These are phyloP conservation scores for Ophioninae sp. DNA, from an alignment of 2,888 invertebrate species.

Conservation along the genomic window DNA sequence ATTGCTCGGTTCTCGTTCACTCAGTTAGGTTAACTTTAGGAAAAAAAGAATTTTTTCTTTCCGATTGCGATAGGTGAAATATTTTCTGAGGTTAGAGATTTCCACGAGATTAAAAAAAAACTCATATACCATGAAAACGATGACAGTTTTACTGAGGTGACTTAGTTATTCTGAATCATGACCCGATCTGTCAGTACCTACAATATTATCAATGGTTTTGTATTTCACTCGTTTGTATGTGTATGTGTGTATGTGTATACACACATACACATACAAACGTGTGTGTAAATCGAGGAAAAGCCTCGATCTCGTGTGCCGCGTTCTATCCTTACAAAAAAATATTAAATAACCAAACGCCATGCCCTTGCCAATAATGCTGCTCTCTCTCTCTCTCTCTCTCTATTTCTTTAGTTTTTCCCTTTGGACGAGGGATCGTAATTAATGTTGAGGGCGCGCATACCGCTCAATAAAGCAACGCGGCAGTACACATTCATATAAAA, in stretches of 20 bases:
- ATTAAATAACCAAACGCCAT: conserved; percentile 23
- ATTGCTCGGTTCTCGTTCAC: too few relatives aligned
- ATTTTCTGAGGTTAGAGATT: too few relatives aligned
- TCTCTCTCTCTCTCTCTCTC: conserved; percentile 8
- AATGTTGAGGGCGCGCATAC: conserved; percentile 13
- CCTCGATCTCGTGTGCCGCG: conserved; percentile 22
- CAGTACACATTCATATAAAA: conserved; percentile 66
- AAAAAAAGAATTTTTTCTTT: too few relatives aligned
- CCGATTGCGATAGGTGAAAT: too few relatives aligned
- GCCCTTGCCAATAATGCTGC: conserved; percentile 17
- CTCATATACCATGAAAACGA: too few relatives aligned
- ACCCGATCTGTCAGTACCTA: too few relatives aligned
- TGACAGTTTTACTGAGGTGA: too few relatives aligned
- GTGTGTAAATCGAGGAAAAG: conserved; percentile 29
- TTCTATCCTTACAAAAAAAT: conserved; percentile 11
- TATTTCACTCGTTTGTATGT: neutral
- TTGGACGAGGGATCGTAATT: conserved; percentile 1
- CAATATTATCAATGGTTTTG: too few relatives aligned
- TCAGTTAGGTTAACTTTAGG: too few relatives aligned
- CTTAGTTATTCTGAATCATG: too few relatives aligned
- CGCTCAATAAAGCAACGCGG: conserved; percentile 27
- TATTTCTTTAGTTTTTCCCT: neutral
- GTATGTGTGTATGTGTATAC: neutral
- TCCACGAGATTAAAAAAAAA: too few relatives aligned
- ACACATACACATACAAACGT: neutral